Evolutionary conservation across 2,888 invertebrate species (phyloP), one percentile per base, ranked within the genome.

Genomic region (Euplagia quadripunctaria): DNA sequence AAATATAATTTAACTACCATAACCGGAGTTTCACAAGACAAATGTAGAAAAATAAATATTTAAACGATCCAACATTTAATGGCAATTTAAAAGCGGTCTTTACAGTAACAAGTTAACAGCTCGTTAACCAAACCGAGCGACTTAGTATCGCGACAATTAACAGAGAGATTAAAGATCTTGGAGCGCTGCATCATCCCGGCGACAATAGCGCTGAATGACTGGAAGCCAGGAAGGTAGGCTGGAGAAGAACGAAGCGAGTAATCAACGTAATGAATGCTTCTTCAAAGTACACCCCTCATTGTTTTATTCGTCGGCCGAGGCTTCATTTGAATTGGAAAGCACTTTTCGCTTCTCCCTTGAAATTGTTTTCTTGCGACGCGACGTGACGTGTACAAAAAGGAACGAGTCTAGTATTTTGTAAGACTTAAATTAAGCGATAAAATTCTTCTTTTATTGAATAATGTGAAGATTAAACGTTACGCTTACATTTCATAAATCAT

Each of bases 71-170:
- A 49, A 74, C 67, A 71, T 68, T 55, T 1, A 41, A 55, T 55
- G 17, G 42, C n/a, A 68, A 55, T 68, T 14, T 55, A 77, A 72
- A 77, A 68, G 76, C 81, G 65, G 78, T 77, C 83, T 85, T 83
- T 82, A 91, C 90, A 92, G 92, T 91, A 87, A 88, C 87, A 89
- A 92, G 87, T 92, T 91, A 92, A 91, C 92, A 91, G 92, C 88
- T 93, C 93, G 92, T 93, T 93, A 91, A 90, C 85, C 89, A 87
- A 86, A 89, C 86, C 85, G 84, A 77, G 87, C 84, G 86, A 85
- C 86, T 85, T 86, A 87, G 89, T 89, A 89, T 88, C 87, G 86
- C 86, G 87, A 93, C 92, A 91, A 93, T 94, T 93, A 93, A 88
- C 87, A 86, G 83, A 81, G 82, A 90, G 92, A 94, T 93, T 90